phyloP scores from a whole-genome alignment of 2,888 invertebrate species.

The Timandra comae region DNA sequence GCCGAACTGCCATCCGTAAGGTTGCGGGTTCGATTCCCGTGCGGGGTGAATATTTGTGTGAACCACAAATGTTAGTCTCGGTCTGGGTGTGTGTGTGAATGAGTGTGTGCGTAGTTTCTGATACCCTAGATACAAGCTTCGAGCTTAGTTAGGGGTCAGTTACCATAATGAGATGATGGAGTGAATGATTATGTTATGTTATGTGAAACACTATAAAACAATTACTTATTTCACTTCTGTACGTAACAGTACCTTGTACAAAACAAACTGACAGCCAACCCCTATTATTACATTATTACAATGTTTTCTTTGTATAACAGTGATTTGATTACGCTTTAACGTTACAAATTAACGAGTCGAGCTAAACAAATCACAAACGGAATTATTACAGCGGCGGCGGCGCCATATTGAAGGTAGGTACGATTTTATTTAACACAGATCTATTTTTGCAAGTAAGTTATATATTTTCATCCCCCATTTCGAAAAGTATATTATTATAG shows the following conservation, averaged over 20 bases:
- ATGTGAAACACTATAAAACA: background rate
- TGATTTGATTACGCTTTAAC: constrained; percentile 30
- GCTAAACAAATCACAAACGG: background rate
- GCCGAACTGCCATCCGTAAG: too few species aligned
- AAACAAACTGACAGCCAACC: constrained; percentile 25
- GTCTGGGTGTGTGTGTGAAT: too few species aligned
- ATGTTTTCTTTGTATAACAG: too few species aligned
- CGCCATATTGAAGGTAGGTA: constrained; percentile 3
- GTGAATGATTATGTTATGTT: too few species aligned
- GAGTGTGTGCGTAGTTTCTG: too few species aligned
- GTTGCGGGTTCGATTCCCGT: too few species aligned
- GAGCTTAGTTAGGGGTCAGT: too few species aligned
- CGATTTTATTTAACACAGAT: background rate
- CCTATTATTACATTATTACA: constrained; percentile 26
- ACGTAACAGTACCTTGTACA: constrained; percentile 24
- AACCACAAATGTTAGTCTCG: too few species aligned
- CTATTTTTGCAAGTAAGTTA: background rate
- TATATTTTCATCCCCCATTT: background rate
- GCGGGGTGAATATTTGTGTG: too few species aligned
- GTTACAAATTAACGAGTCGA: constrained; percentile 19
- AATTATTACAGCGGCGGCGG: constrained; percentile 4
- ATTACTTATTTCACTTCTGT: constrained; percentile 9
- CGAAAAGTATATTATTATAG: too few species aligned
- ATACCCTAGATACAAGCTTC: too few species aligned
- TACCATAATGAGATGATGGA: too few species aligned